Evolutionary conservation across 2,797 vertebrate genomes (phyloP).

Genomic region (Eremophila alpestris): DNA sequence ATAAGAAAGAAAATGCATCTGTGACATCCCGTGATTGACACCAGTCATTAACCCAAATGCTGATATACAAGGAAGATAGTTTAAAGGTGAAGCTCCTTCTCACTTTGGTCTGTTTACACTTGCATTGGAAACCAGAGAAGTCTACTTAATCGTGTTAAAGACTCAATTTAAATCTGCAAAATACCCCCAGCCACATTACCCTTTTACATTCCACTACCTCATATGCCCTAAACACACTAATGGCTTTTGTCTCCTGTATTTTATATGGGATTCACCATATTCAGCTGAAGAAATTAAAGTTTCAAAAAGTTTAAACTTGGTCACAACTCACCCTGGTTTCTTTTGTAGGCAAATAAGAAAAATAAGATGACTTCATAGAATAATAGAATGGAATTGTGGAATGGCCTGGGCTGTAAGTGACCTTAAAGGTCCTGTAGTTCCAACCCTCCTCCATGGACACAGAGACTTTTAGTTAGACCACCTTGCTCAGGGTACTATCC

Average conservation of each 20-base stretch:
- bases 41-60: neutral
- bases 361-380: neutral
- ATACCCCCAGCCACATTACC: neutral
- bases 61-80: neutral
- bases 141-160: neutral
- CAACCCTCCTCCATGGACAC: rapidly evolving
- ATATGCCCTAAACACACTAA: neutral
- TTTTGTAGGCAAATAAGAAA: neutral
- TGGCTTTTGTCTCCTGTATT: neutral
- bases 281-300: neutral
- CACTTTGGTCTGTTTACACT: neutral
- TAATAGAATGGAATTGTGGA: neutral
- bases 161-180: neutral
- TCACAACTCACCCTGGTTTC: neutral
- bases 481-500: neutral
- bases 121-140: neutral
- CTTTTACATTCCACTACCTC: neutral
- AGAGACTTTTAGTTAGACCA: neutral
- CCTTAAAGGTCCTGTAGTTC: neutral
- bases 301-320: neutral
- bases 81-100: neutral
- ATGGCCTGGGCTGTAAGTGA: neutral
- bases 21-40: neutral
- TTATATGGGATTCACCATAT: neutral
- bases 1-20: neutral